Base-by-base conservation (phyloP, 1,140 invertebrate genomes). In the Platorchestia sp. region DNA sequence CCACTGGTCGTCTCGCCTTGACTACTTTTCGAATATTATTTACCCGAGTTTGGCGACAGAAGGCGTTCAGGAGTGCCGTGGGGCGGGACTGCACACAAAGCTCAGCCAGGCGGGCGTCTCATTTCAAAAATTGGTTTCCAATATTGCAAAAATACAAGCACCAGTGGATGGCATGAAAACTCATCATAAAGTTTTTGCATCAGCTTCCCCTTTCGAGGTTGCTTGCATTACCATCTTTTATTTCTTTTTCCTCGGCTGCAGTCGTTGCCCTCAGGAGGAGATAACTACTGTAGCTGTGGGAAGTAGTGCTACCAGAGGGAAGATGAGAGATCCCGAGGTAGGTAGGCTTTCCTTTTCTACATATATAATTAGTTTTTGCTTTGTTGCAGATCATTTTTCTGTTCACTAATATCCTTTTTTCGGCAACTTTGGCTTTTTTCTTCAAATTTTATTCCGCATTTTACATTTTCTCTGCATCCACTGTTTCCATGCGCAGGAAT, bases 111-210 rank as follows among this genome's bases (percentile, higher is more conserved):
- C 59, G 27, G 36, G 36, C 22, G 87, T 89, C 42, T 89, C 87
- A 89, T 89, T 89, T 89, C 87, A 41, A 89, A 89, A 89, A 89
- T 89, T 89, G 87, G 87, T 89, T 89, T 89, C 87, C 87, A 89
- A 89, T 89, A 89, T 44, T 44, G 87, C 87, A 89, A 89, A 89
- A 86, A 89, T 89, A 42, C 5, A 42, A 89, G 5, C n/a, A 89
- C 41, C n/a, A 41, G 1, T 36, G 43, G 40, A 36, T 7, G n/a
- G 41, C 7, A 44, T 36, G 14, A 89, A 89, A 41, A 89, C 87
- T 89, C 3, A 42, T n/a, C 7, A n/a, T 86, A n/a, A n/a, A 86
- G 86, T 89, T 42, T 41, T 41, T 41, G 41, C n/a, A 89, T 89
- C 36, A 5, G 7, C 36, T 42, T 89, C 27, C 16, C 41, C 42